A percentile compares a stretch with the other conserved stretches of the same genome.
Evolutionary conservation across 2,113 vertebrate genomes (phyloP).

Genomic region (Muntiacus muntjak): DNA sequence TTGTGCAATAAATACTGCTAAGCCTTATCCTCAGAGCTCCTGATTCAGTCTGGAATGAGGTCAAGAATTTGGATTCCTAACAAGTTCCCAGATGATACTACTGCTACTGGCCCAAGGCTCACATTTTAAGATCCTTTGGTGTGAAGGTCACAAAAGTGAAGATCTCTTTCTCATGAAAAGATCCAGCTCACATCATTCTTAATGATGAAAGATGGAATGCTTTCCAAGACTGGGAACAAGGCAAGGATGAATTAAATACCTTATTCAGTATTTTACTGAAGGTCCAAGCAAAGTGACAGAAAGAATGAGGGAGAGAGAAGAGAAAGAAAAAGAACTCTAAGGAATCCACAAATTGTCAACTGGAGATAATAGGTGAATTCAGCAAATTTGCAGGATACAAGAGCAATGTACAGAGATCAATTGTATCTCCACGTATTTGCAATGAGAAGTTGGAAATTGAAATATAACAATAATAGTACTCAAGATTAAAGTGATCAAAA

Average conservation of each 20-base stretch:
- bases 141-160: not conserved
- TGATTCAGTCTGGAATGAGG: not conserved
- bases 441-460: not conserved
- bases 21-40: not conserved
- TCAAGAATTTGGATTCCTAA: not conserved
- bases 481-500: not conserved
- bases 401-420: not conserved
- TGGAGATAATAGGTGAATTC: not conserved
- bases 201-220: not conserved
- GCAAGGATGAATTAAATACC: not conserved
- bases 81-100: not conserved
- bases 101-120: not conserved
- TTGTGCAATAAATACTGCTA: not conserved
- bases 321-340: not conserved
- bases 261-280: not conserved
- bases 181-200: not conserved
- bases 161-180: not conserved
- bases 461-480: not conserved
- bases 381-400: not conserved
- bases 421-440: not conserved
- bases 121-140: not conserved
- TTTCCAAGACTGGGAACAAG: not conserved
- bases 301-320: not conserved
- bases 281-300: not conserved
- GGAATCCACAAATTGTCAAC: not conserved